Base-by-base conservation (phyloP, 2,113 vertebrate genomes). In the Mohoua ochrocephala region DNA sequence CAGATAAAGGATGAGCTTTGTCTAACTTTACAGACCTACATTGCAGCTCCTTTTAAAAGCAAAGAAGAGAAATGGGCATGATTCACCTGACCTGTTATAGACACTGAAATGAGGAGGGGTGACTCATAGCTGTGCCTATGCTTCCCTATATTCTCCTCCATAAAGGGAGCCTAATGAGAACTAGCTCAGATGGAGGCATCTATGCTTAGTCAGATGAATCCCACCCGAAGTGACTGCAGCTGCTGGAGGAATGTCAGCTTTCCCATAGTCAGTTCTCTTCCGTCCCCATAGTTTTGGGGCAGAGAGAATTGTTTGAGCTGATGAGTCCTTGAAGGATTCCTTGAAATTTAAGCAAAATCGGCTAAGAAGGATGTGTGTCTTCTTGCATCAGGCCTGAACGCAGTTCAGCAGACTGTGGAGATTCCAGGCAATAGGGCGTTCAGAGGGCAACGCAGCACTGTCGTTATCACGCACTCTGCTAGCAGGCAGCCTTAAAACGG, bases 181-280 rank as follows among this genome's bases (percentile, higher is more conserved):
- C 76, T 81, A 86, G 79, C 76, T 96, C 69, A 74, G 59, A 89
- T 28, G 59, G 75, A 93, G 79, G 53, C 63, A 89, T 95, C 86
- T 81, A 22, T 86, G 86, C 91, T 96, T 77, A 89, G 89, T 92
- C 86, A 92, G 89, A 95, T 91, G 86, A 95, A 95, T 93, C 93
- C 95, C 94, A 95, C 86, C 91, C 86, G 89, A 92, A 89, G 70
- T 4, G 84, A 69, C 67, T 95, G 91, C 94, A 97, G 94, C 89
- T 96, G 94, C 95, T 76, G 63, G 75, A 95, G 87, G 67, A 96
- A 93, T 77, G 37, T 65, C 89, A 96, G 78, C 53, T 89, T 91
- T 95, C 75, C 69, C 82, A 75, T 89, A 94, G 89, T 91, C 13
- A 2, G 27, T 95, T 94, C 81, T 82, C 81, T 95, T 96, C 87